These are phyloP conservation scores for Edolisoma coerulescens DNA, from an alignment of 2,113 vertebrate species.

Conservation along the genomic window DNA sequence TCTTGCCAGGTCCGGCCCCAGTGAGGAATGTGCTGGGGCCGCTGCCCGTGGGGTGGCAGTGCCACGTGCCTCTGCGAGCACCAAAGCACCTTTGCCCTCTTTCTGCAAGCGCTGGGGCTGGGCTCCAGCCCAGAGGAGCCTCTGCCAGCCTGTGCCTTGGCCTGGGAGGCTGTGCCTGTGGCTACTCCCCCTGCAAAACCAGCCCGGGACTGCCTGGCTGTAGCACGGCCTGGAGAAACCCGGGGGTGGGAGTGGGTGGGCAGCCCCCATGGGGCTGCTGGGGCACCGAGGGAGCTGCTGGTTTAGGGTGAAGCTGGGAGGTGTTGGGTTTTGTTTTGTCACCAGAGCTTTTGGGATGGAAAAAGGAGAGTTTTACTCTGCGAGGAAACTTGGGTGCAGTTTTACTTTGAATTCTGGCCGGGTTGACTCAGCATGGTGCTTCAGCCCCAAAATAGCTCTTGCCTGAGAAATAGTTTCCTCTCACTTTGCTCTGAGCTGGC, in stretches of 20 bases:
- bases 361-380: neutral
- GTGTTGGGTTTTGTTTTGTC: neutral
- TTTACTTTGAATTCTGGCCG: neutral
- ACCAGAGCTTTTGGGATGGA: neutral
- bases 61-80: neutral
- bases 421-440: neutral
- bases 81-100: neutral
- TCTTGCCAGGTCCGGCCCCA: accelerated
- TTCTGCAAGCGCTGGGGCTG: neutral
- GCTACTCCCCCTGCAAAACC: neutral
- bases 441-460: constrained; percentile 3
- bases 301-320: neutral
- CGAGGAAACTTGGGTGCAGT: neutral
- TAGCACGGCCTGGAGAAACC: accelerated
- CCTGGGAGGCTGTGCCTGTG: neutral
- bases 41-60: neutral
- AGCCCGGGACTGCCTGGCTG: neutral
- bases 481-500: neutral
- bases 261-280: neutral
- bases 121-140: neutral
- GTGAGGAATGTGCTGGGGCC: neutral
- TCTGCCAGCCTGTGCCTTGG: neutral
- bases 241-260: neutral
- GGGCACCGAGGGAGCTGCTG: neutral
- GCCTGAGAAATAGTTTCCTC: neutral